Evolutionary conservation across 2,888 invertebrate species (phyloP).

Genomic region (Scaptomyza tumidula): DNA sequence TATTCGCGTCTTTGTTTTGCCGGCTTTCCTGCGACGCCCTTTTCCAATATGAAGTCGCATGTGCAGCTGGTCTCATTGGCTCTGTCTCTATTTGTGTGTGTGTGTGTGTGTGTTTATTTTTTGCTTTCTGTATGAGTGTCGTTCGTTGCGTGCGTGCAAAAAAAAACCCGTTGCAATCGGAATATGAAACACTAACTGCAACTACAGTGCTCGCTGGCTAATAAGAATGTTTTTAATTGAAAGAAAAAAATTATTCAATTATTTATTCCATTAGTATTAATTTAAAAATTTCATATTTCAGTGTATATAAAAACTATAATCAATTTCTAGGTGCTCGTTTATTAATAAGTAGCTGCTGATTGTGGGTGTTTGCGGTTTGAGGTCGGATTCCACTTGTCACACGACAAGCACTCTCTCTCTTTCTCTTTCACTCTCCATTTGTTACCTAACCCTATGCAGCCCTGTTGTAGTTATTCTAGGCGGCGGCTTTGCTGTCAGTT

Average conservation of each 20-base stretch:
- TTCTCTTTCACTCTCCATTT: too few relatives aligned
- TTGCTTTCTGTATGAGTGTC: background rate
- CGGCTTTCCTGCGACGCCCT: constrained; percentile 68
- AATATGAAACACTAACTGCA: constrained; percentile 3
- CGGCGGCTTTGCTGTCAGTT: constrained; percentile 14
- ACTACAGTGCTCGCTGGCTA: background rate
- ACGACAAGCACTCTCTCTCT: background rate
- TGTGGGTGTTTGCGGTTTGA: constrained; percentile 1
- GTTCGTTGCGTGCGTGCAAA: constrained; percentile 12
- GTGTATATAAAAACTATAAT: constrained; percentile 2
- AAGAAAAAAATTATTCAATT: background rate
- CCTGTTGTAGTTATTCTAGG: constrained; percentile 19
- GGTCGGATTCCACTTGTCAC: constrained; percentile 12
- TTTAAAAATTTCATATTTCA: too few relatives aligned
- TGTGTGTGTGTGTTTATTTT: background rate
- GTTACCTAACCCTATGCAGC: constrained; percentile 21
- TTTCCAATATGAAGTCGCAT: constrained; percentile 63
- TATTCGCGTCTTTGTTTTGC: constrained; percentile 76
- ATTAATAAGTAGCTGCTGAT: constrained; percentile 27
- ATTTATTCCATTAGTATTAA: background rate
- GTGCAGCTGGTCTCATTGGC: constrained; percentile 50
- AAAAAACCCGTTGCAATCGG: constrained; percentile 17
- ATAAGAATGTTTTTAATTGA: background rate
- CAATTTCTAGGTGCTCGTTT: constrained; percentile 11
- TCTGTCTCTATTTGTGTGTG: background rate